Evolutionary conservation across 1,140 invertebrate species (phyloP).

Genomic region (Drosophila lacteicornis): DNA sequence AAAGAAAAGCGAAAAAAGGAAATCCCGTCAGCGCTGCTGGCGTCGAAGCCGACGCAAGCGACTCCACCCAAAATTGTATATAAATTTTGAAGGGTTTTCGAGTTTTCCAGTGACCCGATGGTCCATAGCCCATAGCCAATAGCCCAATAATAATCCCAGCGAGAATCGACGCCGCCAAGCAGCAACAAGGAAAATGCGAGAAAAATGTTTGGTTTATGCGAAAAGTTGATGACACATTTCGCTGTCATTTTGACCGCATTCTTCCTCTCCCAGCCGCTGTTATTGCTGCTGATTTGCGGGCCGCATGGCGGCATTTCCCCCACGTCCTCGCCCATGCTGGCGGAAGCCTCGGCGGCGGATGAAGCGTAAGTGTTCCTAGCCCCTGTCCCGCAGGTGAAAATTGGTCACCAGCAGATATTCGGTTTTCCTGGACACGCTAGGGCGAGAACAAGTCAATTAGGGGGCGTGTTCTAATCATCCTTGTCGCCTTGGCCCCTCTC

Average conservation of each 20-base stretch:
- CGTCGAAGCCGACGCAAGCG: slow-evolving; percentile 61
- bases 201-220: slow-evolving; percentile 84
- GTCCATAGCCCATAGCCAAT: slow-evolving; percentile 23
- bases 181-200: slow-evolving; percentile 82
- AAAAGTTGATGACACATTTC: slow-evolving; percentile 85
- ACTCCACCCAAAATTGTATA: slow-evolving; percentile 81
- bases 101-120: slow-evolving; percentile 37
- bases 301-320: slow-evolving; percentile 56
- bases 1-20: slow-evolving; percentile 29
- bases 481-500: slow-evolving; percentile 25
- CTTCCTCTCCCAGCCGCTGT: slow-evolving; percentile 70
- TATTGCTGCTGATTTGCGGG: slow-evolving; percentile 76
- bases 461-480: slow-evolving; percentile 56
- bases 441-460: slow-evolving; percentile 63
- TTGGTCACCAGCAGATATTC: slow-evolving; percentile 13
- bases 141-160: slow-evolving; percentile 11
- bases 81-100: slow-evolving; percentile 59
- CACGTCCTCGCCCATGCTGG: slow-evolving; percentile 50
- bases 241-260: slow-evolving; percentile 85
- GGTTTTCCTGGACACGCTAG: slow-evolving; percentile 12
- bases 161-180: slow-evolving; percentile 33
- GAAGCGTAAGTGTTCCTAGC: slow-evolving; percentile 78
- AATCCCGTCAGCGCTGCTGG: slow-evolving; percentile 55
- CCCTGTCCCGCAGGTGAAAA: slow-evolving; percentile 3
- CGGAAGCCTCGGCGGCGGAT: slow-evolving; percentile 78